Evolutionary conservation across 2,113 vertebrate genomes (phyloP).

Genomic region (Sylvietta virens): DNA sequence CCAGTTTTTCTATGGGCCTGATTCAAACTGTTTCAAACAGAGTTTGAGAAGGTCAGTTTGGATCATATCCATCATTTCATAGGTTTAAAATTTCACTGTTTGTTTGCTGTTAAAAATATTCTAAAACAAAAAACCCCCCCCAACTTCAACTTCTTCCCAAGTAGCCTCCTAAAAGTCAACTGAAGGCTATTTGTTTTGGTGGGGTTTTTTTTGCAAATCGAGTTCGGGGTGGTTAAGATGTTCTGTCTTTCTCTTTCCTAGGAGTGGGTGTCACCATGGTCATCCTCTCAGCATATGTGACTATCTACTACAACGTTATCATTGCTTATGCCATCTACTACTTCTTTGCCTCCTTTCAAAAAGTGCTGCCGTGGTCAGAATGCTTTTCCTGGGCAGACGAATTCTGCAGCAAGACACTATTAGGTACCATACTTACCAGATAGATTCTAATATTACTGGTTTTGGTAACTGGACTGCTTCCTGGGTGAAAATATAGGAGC

Average conservation of each 20-base stretch:
- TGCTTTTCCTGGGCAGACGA: conserved; percentile 76
- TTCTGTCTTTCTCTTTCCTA: conserved; percentile 52
- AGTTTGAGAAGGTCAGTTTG: background rate
- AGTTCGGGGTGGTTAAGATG: background rate
- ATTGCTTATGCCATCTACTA: conserved; percentile 91
- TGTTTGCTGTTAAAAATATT: background rate
- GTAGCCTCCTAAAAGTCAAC: background rate
- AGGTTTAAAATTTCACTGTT: background rate
- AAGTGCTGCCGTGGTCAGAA: conserved; percentile 82
- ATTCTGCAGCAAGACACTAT: conserved; percentile 74
- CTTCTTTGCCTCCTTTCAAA: conserved; percentile 91
- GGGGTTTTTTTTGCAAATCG: rapidly evolving
- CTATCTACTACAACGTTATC: conserved; percentile 92
- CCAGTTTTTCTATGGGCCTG: background rate
- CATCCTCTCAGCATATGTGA: conserved; percentile 80
- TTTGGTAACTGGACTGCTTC: background rate
- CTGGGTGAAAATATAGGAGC: background rate
- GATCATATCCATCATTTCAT: background rate
- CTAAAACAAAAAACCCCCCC: background rate
- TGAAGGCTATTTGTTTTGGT: background rate
- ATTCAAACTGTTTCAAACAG: background rate
- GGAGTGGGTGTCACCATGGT: conserved; percentile 91
- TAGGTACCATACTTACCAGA: conserved; percentile 66
- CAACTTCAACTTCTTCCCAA: background rate
- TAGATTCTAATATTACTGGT: background rate